phyloP scores from a whole-genome alignment of 2,797 vertebrate species.

The Rhinoraja longicauda region DNA sequence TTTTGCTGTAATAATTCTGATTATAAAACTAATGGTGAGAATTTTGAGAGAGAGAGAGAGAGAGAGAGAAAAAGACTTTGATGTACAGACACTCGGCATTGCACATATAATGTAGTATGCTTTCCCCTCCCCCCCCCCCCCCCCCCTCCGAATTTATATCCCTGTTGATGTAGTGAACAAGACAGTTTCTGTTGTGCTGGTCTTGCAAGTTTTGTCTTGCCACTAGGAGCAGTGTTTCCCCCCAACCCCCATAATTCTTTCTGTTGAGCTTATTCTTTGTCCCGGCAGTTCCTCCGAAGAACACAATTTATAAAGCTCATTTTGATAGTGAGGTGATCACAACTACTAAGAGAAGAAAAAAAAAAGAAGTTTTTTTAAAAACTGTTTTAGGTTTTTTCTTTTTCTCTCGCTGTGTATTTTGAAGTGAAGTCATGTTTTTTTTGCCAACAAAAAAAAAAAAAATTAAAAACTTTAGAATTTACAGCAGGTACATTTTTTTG shows the following conservation, averaged over 20 bases:
- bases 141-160: constrained; percentile 81
- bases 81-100: constrained; percentile 98
- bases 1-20: constrained; percentile 86
- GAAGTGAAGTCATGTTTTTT: constrained; percentile 48
- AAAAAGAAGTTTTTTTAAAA: constrained; percentile 39
- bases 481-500: constrained; percentile 46
- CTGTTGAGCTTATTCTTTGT: constrained; percentile 51
- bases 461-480: constrained; percentile 42
- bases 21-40: constrained; percentile 88
- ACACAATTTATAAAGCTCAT: constrained; percentile 58
- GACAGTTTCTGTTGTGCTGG: constrained; percentile 75
- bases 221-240: constrained; percentile 62
- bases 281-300: constrained; percentile 54
- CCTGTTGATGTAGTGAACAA: constrained; percentile 88
- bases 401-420: constrained; percentile 58
- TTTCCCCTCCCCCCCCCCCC: constrained; percentile 79
- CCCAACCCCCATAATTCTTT: constrained; percentile 42
- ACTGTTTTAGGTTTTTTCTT: constrained; percentile 59
- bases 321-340: constrained; percentile 62
- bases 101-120: constrained; percentile 81
- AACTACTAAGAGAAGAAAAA: constrained; percentile 57
- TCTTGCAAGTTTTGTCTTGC: constrained; percentile 77
- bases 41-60: constrained; percentile 53
- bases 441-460: constrained; percentile 49
- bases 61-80: constrained; percentile 91